Percentiles rank a stretch among this genome's conserved stretches.
phyloP scores from a whole-genome alignment of 2,888 invertebrate genomes.

The Drosophila macrospina region DNA sequence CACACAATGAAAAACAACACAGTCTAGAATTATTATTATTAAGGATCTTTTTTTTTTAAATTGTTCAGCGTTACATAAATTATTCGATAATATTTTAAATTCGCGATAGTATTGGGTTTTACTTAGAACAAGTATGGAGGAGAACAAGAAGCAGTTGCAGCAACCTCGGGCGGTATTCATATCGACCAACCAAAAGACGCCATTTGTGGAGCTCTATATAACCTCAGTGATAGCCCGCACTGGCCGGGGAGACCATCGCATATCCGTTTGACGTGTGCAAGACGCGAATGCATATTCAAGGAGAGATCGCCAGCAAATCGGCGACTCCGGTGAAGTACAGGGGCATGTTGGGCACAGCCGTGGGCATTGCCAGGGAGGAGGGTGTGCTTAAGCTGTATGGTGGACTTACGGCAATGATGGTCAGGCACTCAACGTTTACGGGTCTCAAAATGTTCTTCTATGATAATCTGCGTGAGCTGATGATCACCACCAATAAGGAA shows the following conservation, averaged over 20 bases:
- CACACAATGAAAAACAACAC: not conserved
- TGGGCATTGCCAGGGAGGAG: constrained; percentile 35
- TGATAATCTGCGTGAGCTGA: constrained; percentile 16
- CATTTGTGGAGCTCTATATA: constrained; percentile 21
- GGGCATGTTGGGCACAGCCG: constrained; percentile 27
- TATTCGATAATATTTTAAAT: not conserved
- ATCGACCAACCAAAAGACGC: constrained; percentile 25
- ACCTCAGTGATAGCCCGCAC: constrained; percentile 27
- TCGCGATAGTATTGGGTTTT: not conserved
- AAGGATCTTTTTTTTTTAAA: not conserved
- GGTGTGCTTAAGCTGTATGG: constrained; percentile 37
- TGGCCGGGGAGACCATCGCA: constrained; percentile 28
- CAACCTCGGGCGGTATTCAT: not conserved
- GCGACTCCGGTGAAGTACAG: constrained; percentile 7
- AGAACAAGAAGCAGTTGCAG: not conserved
- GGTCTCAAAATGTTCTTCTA: constrained; percentile 40
- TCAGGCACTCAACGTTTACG: constrained; percentile 32
- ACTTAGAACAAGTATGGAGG: not conserved
- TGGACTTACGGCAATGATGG: constrained; percentile 42
- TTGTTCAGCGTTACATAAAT: not conserved
- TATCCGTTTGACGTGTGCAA: constrained; percentile 51
- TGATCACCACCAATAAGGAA: constrained; percentile 11
- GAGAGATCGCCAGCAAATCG: constrained; percentile 28
- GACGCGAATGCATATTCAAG: constrained; percentile 46
- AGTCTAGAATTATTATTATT: not conserved